Evolutionary conservation across 2,888 invertebrate species (phyloP).

Genomic region (Leucania comma): DNA sequence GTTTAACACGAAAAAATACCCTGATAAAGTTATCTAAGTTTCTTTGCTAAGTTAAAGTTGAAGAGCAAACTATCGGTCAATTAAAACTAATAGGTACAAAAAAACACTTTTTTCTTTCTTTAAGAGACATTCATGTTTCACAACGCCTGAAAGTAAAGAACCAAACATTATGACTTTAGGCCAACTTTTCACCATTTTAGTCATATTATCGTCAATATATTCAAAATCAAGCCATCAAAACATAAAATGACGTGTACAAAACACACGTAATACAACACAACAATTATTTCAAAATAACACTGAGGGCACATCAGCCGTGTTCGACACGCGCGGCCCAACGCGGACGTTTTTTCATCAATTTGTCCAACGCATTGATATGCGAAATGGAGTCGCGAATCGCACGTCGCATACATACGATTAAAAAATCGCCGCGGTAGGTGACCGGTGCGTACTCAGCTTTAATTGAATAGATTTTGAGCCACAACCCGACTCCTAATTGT

Average conservation of each 20-base stretch:
- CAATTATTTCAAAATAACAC: constrained; percentile 73
- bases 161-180: neutral
- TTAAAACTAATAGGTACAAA: neutral
- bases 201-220: neutral
- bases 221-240: constrained; percentile 26
- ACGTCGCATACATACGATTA: constrained; percentile 89
- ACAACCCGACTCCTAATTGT: constrained; percentile 88
- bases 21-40: neutral
- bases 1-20: neutral
- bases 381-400: constrained; percentile 86
- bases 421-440: constrained; percentile 90
- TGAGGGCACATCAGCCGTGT: constrained; percentile 72
- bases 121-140: no score
- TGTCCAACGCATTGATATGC: constrained; percentile 88
- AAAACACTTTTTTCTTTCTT: no score
- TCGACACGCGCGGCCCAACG: constrained; percentile 77
- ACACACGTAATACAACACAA: constrained; percentile 62
- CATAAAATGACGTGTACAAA: constrained; percentile 34
- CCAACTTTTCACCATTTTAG: no score
- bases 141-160: neutral
- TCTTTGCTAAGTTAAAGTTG: neutral
- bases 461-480: constrained; percentile 88
- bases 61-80: neutral
- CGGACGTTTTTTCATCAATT: constrained; percentile 85
- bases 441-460: constrained; percentile 86